Evolutionary conservation across 2,888 invertebrate species (phyloP).

Genomic region (Julus scanicus): DNA sequence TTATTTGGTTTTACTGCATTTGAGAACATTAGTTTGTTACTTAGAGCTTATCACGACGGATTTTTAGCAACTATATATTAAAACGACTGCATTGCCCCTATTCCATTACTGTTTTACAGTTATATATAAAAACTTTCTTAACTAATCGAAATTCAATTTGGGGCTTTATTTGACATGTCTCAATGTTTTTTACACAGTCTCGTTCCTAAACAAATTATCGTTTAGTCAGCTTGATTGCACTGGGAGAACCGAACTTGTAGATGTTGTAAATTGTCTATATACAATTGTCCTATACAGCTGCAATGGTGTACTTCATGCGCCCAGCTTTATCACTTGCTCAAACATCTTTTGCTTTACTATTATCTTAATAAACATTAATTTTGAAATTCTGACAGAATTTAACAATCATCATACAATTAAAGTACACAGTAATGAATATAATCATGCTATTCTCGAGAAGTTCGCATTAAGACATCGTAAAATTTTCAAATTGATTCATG

Average conservation of each 20-base stretch:
- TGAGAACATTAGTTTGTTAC: not conserved
- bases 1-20: not conserved
- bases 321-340: not conserved
- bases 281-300: not conserved
- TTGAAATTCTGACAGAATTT: not conserved
- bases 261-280: not conserved
- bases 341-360: not conserved
- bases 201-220: not conserved
- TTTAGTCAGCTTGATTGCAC: conserved; percentile 5
- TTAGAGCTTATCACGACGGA: not conserved
- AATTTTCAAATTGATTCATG: conserved; percentile 2
- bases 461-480: not conserved
- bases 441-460: not conserved
- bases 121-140: not conserved
- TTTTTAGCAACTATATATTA: not conserved
- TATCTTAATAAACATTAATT: not conserved
- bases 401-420: not conserved
- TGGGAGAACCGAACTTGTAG: not conserved
- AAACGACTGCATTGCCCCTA: not conserved
- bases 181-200: not conserved
- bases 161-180: not conserved
- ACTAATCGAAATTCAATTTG: not conserved
- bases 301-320: not conserved
- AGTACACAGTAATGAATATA: no score
- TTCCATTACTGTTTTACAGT: not conserved